Evolutionary conservation across 2,888 invertebrate genomes (phyloP), one percentile per base, ranked within the genome.

Genomic region (Heliconius charithonia): DNA sequence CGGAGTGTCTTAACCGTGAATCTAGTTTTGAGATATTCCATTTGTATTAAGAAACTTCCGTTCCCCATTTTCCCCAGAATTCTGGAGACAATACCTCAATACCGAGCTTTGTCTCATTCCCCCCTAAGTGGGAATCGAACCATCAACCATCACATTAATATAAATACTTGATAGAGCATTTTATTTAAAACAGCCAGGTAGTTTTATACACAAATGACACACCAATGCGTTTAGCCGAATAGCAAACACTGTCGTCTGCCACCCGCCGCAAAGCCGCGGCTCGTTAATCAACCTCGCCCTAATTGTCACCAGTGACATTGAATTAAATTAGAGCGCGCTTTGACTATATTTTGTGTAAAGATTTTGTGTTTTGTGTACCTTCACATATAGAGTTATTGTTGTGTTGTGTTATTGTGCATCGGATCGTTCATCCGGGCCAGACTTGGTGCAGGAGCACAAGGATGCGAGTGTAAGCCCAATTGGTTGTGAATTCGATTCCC

Each of bases 261-360:
- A 67, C 63, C 75, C 27, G 32, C 62, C 73, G 13, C 51, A 51
- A 69, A 78, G 29, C 67, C 74, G 56, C 63, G 45, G 65, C 72
- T 76, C 75, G 77, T 81, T 81, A 78, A 80, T 81, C 80, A 81
- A 80, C 71, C 78, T 80, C 72, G 71, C 78, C 78, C 62, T 80
- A 72, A 77, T 77, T 77, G 79, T 79, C 76, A 79, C 32, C 67
- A 73, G 63, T 69, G 79, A 59, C 77, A 79, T 81, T 79, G 77
- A 81, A 76, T 77, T 79, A 56, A 79, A 79, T 77, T 66, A 76
- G 59, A 59, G 45, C 27, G 56, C n/a, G 73, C 41, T 41, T 74
- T 62, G 62, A 37, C 37, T 63, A 73, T 73, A 62, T 73, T 73
- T 32, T 32, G 59, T 73, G 56, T 62, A 37, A 73, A 73, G 71